Evolutionary conservation across 1,140 invertebrate species (phyloP).

Genomic region (Panonychus citri): DNA sequence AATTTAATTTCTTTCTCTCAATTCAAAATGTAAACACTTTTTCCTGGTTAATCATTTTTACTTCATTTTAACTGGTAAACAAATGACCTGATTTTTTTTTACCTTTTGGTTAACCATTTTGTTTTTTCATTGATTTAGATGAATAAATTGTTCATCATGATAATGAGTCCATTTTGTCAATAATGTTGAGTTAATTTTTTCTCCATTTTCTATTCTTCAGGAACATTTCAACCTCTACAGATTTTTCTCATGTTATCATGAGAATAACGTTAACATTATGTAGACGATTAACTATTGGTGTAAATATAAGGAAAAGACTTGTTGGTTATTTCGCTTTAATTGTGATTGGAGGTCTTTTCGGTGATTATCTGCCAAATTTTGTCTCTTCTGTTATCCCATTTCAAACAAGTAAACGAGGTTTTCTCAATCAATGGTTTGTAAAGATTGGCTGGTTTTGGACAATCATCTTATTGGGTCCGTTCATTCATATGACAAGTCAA

Average conservation of each 20-base stretch:
- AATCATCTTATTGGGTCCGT: conserved; percentile 42
- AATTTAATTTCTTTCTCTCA: too few relatives aligned
- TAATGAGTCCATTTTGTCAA: too few relatives aligned
- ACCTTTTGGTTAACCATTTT: too few relatives aligned
- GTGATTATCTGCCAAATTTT: conserved; percentile 37
- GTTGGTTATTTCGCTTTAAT: conserved; percentile 21
- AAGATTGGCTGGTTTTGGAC: conserved; percentile 91
- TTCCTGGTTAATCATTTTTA: too few relatives aligned
- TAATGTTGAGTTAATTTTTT: background rate
- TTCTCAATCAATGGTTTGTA: conserved; percentile 76
- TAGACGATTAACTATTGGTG: conserved; percentile 3
- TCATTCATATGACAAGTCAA: conserved; percentile 21
- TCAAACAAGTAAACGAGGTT: conserved; percentile 52
- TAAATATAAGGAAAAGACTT: background rate
- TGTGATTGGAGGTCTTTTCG: conserved; percentile 56
- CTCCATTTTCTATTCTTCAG: background rate
- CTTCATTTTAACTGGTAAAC: too few relatives aligned
- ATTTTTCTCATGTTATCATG: background rate
- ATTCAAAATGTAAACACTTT: too few relatives aligned
- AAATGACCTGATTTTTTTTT: too few relatives aligned
- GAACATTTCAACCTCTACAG: background rate
- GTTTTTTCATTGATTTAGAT: too few relatives aligned
- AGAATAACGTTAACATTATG: conserved; percentile 5
- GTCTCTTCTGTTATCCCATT: conserved; percentile 26
- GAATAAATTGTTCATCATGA: too few relatives aligned